These are phyloP conservation scores for Bubalus kerabau DNA, from an alignment of 2,113 vertebrate genomes.

Conservation along the genomic window DNA sequence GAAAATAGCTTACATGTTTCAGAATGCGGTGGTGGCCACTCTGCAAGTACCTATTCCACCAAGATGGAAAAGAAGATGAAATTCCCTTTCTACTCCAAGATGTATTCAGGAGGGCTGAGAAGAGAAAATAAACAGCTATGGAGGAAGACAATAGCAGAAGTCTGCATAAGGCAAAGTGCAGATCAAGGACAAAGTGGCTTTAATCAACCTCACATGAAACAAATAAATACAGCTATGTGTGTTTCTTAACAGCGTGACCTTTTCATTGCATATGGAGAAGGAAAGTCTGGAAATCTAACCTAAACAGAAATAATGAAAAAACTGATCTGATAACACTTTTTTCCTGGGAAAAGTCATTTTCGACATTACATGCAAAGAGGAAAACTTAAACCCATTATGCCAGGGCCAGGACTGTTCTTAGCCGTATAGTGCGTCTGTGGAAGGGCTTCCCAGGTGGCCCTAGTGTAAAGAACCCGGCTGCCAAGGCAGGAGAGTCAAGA, in stretches of 20 bases:
- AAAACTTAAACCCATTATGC: neutral
- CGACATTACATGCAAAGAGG: neutral
- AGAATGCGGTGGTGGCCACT: neutral
- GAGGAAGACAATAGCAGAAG: neutral
- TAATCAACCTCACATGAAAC: neutral
- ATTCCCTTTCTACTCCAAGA: neutral
- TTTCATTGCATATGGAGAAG: neutral
- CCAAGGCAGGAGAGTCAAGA: neutral
- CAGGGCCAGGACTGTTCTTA: neutral
- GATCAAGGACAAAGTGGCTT: neutral
- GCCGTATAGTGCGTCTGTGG: neutral
- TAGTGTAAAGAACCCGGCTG: neutral
- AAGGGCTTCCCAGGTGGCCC: neutral
- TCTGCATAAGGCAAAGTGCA: neutral
- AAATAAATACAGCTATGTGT: neutral
- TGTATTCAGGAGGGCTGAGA: neutral
- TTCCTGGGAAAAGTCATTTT: neutral
- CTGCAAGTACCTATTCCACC: neutral
- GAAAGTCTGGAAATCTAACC: neutral
- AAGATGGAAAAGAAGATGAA: neutral
- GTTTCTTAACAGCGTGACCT: neutral
- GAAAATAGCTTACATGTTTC: neutral
- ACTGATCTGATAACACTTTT: neutral
- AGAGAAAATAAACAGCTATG: neutral
- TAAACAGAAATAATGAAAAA: neutral